Percentiles rank a stretch among this genome's conserved stretches.
Evolutionary conservation across 2,888 invertebrate species (phyloP).

Genomic region (Strigamia crassipes): DNA sequence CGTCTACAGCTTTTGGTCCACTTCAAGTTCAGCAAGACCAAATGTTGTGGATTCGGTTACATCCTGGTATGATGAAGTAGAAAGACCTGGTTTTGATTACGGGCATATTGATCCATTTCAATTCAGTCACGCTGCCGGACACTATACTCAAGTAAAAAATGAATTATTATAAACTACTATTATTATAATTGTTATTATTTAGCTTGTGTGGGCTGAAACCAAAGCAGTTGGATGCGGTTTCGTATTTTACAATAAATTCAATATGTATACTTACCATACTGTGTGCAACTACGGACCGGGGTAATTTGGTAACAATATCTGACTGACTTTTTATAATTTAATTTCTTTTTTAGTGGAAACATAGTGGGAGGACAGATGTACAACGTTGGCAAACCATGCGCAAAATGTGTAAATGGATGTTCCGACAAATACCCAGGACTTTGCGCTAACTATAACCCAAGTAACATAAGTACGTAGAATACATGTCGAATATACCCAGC

Average conservation of each 20-base stretch:
- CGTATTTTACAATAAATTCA: slow-evolving; percentile 74
- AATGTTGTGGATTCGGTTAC: neutral
- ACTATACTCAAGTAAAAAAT: slow-evolving; percentile 66
- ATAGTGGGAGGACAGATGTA: slow-evolving; percentile 22
- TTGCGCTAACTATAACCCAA: too few species aligned
- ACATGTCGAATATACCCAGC: too few species aligned
- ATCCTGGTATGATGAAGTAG: slow-evolving; percentile 48
- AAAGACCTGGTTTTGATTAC: slow-evolving; percentile 44
- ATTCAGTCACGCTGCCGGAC: slow-evolving; percentile 53
- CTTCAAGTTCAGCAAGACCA: neutral
- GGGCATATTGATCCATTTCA: slow-evolving; percentile 43
- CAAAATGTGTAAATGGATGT: neutral
- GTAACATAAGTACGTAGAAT: too few species aligned
- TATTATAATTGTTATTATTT: too few species aligned
- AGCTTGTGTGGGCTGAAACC: slow-evolving; percentile 88
- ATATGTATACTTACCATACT: slow-evolving; percentile 78
- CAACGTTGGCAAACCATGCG: neutral
- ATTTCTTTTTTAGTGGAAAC: neutral
- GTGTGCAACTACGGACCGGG: slow-evolving; percentile 83
- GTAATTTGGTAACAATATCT: slow-evolving; percentile 26
- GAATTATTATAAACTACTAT: too few species aligned
- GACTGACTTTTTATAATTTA: too few species aligned
- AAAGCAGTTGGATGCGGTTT: slow-evolving; percentile 85
- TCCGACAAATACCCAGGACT: neutral
- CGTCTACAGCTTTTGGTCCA: slow-evolving; percentile 17